Conservation (phyloP, 2,113 vertebrate species). For the Cettia cetti region DNA sequence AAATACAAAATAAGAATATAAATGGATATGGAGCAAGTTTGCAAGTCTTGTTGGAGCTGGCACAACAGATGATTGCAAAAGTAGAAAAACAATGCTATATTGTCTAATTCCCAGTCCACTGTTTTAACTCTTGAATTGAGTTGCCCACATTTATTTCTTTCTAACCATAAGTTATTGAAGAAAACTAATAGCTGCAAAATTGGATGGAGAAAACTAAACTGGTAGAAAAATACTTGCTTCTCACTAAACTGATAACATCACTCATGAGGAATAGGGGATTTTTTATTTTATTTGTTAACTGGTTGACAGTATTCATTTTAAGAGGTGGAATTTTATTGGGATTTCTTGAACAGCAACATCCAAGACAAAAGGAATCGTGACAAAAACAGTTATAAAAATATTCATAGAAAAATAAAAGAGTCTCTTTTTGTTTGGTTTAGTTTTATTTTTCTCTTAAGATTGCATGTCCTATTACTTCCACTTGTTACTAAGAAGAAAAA, state of each 20-base stretch:
- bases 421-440: neutral
- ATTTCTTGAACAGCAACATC: neutral
- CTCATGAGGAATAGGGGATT: neutral
- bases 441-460: conserved; percentile 1
- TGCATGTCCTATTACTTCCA: conserved; percentile 18
- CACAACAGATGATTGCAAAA: neutral
- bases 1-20: neutral
- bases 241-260: neutral
- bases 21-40: neutral
- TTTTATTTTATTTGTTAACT: neutral
- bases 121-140: fast-evolving
- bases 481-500: conserved; percentile 41
- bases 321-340: neutral
- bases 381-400: conserved; percentile 1
- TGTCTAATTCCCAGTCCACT: neutral
- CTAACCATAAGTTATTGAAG: neutral
- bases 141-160: neutral
- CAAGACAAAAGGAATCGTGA: conserved; percentile 39
- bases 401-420: neutral
- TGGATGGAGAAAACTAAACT: neutral
- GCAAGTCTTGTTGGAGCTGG: neutral
- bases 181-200: neutral
- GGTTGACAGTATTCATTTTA: conserved; percentile 19
- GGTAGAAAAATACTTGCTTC: conserved; percentile 14
- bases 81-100: neutral